Evolutionary conservation across 2,888 invertebrate genomes (phyloP).

Genomic region (Tachina grossa): DNA sequence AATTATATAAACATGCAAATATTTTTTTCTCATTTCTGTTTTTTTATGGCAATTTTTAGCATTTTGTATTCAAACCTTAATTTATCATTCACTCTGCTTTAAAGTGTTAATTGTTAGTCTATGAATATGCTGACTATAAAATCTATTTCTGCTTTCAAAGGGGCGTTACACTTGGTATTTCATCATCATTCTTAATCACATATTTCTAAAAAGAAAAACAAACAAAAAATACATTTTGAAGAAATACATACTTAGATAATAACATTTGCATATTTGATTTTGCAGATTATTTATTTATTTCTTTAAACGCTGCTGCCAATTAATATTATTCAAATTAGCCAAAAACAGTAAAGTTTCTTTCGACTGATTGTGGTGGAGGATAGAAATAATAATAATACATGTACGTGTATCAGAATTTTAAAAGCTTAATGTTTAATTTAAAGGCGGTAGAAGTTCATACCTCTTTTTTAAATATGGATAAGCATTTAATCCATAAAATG

Average conservation of each 20-base stretch:
- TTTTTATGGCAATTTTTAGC: not conserved
- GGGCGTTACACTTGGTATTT: not conserved
- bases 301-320: not conserved
- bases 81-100: not conserved
- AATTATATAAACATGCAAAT: constrained; percentile 15
- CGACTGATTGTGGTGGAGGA: too few relatives aligned
- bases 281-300: not conserved
- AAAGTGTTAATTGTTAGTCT: constrained; percentile 14
- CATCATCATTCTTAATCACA: not conserved
- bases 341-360: too few relatives aligned
- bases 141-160: too few relatives aligned
- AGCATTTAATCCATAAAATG: too few relatives aligned
- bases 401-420: too few relatives aligned
- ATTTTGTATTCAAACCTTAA: not conserved
- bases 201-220: not conserved
- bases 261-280: not conserved
- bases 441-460: too few relatives aligned
- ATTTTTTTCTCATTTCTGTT: not conserved
- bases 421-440: too few relatives aligned
- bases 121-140: not conserved
- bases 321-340: not conserved
- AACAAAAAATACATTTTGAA: not conserved
- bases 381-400: too few relatives aligned
- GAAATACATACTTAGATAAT: not conserved
- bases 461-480: too few relatives aligned